Conservation (phyloP, 2,113 vertebrate genomes). For the Emydura subglobosa region DNA sequence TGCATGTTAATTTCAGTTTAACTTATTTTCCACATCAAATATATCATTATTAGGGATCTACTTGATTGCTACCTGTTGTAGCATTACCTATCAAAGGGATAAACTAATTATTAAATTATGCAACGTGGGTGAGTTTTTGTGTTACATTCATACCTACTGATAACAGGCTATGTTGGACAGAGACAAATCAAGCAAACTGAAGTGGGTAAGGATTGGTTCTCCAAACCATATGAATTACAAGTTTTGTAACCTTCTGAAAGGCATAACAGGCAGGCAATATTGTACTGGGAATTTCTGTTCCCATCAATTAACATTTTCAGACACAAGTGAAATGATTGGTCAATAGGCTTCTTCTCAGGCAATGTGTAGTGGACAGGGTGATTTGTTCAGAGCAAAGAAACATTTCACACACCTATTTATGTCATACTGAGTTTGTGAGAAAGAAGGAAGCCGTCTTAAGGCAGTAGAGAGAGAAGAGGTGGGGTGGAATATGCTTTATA, state of each 20-base stretch:
- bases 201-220: not conserved
- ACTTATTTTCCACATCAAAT: conserved; percentile 50
- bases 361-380: not conserved
- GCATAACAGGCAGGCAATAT: not conserved
- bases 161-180: not conserved
- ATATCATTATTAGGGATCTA: conserved; percentile 49
- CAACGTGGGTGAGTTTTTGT: conserved; percentile 26
- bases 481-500: not conserved
- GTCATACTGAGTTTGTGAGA: not conserved
- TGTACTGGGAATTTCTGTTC: conserved; percentile 9
- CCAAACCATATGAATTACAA: conserved; percentile 1
- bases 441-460: not conserved
- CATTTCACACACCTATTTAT: not conserved
- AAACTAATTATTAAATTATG: conserved; percentile 44
- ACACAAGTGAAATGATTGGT: not conserved
- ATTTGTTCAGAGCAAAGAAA: not conserved
- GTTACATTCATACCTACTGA: not conserved
- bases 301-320: not conserved
- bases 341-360: fast-evolving
- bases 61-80: conserved; percentile 3
- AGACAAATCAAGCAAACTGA: conserved; percentile 5
- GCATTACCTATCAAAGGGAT: conserved; percentile 12
- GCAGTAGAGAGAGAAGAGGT: not conserved
- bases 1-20: conserved; percentile 67
- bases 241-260: not conserved